Evolutionary conservation across 1,140 invertebrate genomes (phyloP), one percentile per base, ranked within the genome.

Genomic region (Ceratina australensis): DNA sequence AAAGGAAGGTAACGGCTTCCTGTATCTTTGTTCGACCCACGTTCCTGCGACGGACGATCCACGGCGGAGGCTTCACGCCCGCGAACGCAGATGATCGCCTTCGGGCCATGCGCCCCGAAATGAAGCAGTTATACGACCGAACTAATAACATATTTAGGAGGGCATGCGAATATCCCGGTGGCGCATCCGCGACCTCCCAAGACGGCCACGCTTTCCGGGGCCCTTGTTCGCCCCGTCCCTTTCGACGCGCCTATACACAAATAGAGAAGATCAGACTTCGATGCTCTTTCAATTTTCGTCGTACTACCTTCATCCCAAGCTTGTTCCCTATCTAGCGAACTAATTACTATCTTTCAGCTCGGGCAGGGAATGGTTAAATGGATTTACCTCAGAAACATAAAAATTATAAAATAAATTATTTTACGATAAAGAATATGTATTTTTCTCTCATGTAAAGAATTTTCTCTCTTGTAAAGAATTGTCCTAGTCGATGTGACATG

Each of bases 141-240:
- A 87, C 89, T 91, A 91, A 91, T 91, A 91, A 91, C 90, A 91
- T 91, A 91, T 91, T 91, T 91, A 90, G 89, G 87, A 84, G 80
- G 74, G 84, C 72, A 80, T 83, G 79, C 84, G 84, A 86, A 83
- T 83, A 87, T 80, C 78, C 80, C 71, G 78, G 79, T 71, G 81
- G 73, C 79, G 81, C 69, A 78, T 84, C 67, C 88, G 86, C 89
- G 90, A 90, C 90, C 90, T 90, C 90, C 90, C 90, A 91, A 91
- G 90, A 89, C 89, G 84, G 90, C 85, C 90, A 90, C 90, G 89
- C 89, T 90, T 83, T 63, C 82, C 61, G 57, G 71, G 60, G 57
- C 42, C 61, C 50, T 59, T 42, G 72, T 52, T 28, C 56, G 57
- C 26, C 22, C 8, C 16, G 1, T 33, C 49, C 71, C 71, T 60